Conservation (phyloP, 64 coral and sea anemone species). For the Hydrozoanthus tunicans region DNA sequence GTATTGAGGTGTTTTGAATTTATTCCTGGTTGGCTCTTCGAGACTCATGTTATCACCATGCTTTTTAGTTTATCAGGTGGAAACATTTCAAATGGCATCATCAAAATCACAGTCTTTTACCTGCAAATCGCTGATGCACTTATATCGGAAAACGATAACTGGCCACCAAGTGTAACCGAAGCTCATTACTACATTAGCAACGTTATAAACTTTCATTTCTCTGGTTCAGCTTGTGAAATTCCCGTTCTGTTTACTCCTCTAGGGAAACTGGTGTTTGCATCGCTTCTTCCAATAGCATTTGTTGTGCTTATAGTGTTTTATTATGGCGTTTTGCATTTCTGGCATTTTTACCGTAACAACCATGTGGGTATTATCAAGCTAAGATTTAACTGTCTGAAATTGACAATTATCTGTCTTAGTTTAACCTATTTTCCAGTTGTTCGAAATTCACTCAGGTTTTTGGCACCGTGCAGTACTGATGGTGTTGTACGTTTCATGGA, state of each 20-base stretch:
- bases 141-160: constrained; percentile 60
- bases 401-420: constrained; percentile 69
- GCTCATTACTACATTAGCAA: constrained; percentile 65
- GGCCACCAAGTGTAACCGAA: constrained; percentile 55
- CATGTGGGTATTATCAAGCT: constrained; percentile 11
- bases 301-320: constrained; percentile 25
- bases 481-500: constrained; percentile 19
- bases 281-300: constrained; percentile 54
- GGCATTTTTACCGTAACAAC: constrained; percentile 12
- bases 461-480: constrained; percentile 61
- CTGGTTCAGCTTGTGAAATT: constrained; percentile 64
- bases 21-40: constrained; percentile 82
- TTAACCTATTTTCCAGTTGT: constrained; percentile 89
- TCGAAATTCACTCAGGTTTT: constrained; percentile 52
- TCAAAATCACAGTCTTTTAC: constrained; percentile 81
- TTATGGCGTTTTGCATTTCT: constrained; percentile 19
- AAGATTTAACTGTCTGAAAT: constrained; percentile 40
- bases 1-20: constrained; percentile 57
- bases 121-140: constrained; percentile 83
- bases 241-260: constrained; percentile 70
- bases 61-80: constrained; percentile 70
- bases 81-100: constrained; percentile 41
- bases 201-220: constrained; percentile 76
- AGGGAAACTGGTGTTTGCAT: constrained; percentile 54
- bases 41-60: constrained; percentile 60